phyloP scores from a whole-genome alignment of 2,888 invertebrate genomes.

The Agrochola circellaris region DNA sequence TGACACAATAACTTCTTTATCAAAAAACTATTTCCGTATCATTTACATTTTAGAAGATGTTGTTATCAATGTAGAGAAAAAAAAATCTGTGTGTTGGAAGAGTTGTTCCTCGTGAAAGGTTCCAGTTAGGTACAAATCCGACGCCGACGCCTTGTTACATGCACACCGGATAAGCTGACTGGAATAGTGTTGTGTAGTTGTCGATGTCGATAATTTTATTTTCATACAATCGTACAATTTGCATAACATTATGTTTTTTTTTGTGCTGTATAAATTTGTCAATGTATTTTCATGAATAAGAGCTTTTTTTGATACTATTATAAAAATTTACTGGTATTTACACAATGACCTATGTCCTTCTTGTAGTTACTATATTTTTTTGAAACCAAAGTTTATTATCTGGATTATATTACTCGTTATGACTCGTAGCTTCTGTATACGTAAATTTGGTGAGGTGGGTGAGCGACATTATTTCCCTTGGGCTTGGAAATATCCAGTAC shows the following conservation, averaged over 20 bases:
- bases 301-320: not conserved
- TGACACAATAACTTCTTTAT: too few species aligned
- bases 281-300: not conserved
- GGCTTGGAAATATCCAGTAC: not conserved
- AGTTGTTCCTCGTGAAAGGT: slow-evolving; percentile 39
- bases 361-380: too few species aligned
- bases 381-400: not conserved
- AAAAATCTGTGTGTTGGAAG: slow-evolving; percentile 24
- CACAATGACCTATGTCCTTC: not conserved
- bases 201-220: slow-evolving; percentile 34
- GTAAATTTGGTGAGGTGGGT: not conserved
- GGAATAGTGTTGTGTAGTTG: slow-evolving; percentile 36
- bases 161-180: slow-evolving; percentile 52
- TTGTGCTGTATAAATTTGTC: not conserved
- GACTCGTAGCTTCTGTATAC: not conserved
- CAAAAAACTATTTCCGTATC: not conserved
- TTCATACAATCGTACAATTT: not conserved
- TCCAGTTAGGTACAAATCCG: slow-evolving; percentile 61
- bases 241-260: not conserved
- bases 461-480: not conserved
- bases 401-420: not conserved
- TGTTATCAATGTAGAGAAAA: not conserved
- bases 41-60: not conserved
- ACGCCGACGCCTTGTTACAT: slow-evolving; percentile 65
- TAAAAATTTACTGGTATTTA: not conserved